Conservation (phyloP, 2,888 invertebrate genomes). For the Allacma fusca region DNA sequence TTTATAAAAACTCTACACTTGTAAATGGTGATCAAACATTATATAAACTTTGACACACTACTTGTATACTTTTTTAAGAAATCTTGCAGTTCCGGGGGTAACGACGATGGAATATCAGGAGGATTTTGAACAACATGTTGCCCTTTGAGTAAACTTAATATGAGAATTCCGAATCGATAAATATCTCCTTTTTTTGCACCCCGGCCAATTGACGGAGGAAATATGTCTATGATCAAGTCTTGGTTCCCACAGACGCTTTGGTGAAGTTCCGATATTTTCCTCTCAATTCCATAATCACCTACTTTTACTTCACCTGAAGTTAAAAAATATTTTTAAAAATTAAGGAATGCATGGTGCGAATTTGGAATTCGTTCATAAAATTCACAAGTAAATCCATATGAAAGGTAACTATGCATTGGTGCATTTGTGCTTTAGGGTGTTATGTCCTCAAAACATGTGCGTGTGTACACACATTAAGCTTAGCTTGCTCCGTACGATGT, state of each 20-base stretch:
- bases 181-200: conserved; percentile 77
- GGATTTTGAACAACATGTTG: conserved; percentile 66
- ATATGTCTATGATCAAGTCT: conserved; percentile 61
- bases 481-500: too few species aligned
- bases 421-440: too few species aligned
- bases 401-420: too few species aligned
- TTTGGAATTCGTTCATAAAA: too few species aligned
- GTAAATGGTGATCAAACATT: too few species aligned
- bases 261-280: conserved; percentile 71
- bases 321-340: conserved; percentile 52
- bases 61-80: conserved; percentile 78
- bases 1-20: not conserved
- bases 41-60: too few species aligned
- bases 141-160: conserved; percentile 73
- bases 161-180: conserved; percentile 74
- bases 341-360: not conserved
- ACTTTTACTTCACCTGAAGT: conserved; percentile 68
- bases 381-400: not conserved
- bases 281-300: conserved; percentile 76
- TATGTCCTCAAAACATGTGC: too few species aligned
- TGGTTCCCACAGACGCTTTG: conserved; percentile 39
- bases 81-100: conserved; percentile 73
- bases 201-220: conserved; percentile 65
- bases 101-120: conserved; percentile 70
- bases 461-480: too few species aligned